These are phyloP conservation scores for Acleris literana DNA, from an alignment of 2,888 invertebrate species.

Conservation along the genomic window DNA sequence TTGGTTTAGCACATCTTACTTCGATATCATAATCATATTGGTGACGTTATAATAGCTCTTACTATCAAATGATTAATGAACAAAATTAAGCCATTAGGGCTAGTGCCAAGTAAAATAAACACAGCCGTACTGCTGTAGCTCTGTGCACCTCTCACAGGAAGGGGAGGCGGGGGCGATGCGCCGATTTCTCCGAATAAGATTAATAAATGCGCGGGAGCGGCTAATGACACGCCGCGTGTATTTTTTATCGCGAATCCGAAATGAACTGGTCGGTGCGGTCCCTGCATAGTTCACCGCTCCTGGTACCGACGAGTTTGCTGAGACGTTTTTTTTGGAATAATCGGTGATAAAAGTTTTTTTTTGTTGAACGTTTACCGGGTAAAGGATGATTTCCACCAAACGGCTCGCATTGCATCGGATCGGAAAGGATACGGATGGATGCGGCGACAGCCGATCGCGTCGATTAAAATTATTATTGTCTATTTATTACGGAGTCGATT, in stretches of 20 bases:
- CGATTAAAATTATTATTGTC: too few relatives aligned
- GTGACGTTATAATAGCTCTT: too few relatives aligned
- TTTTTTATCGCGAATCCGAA: conserved; percentile 31
- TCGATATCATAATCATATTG: too few relatives aligned
- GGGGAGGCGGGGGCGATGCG: conserved; percentile 54
- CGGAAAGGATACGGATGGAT: too few relatives aligned
- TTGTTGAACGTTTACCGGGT: neutral
- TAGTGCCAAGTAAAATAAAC: neutral
- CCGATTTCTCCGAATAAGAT: conserved; percentile 80
- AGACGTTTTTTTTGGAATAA: neutral
- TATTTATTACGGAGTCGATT: too few relatives aligned
- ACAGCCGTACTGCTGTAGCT: conserved; percentile 12
- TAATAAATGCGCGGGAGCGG: conserved; percentile 76
- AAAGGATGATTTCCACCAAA: too few relatives aligned
- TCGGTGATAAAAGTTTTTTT: neutral
- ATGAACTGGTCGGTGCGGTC: conserved; percentile 22
- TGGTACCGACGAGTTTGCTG: conserved; percentile 9
- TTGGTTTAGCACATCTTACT: too few relatives aligned
- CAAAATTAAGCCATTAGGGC: too few relatives aligned
- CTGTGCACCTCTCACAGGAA: conserved; percentile 1
- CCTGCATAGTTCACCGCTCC: conserved; percentile 38
- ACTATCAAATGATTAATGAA: too few relatives aligned
- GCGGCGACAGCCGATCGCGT: too few relatives aligned
- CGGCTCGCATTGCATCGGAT: too few relatives aligned
- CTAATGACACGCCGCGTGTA: conserved; percentile 75